Evolutionary conservation across 2,888 invertebrate species (phyloP).

Genomic region (Drosophila tripunctata): DNA sequence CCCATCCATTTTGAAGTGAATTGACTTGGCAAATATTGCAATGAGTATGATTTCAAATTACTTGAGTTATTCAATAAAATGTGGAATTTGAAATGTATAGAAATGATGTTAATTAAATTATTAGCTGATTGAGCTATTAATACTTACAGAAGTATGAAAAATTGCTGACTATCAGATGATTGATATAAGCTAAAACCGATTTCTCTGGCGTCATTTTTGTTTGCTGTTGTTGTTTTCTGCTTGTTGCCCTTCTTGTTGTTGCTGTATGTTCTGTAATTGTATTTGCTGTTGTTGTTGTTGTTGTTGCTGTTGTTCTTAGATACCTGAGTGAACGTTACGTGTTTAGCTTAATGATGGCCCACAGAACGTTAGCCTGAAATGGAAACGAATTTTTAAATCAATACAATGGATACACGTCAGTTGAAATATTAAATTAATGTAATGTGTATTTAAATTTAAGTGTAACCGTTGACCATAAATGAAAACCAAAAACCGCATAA

Average conservation of each 20-base stretch:
- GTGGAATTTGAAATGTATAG: background rate
- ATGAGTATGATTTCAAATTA: background rate
- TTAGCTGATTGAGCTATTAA: background rate
- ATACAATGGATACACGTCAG: conserved; percentile 47
- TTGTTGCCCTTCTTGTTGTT: conserved; percentile 21
- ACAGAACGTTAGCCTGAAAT: conserved; percentile 59
- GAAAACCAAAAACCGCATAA: background rate
- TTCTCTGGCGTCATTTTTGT: conserved; percentile 82
- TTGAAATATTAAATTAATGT: conserved; percentile 2
- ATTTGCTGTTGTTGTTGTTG: conserved; percentile 21
- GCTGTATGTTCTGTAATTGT: conserved; percentile 11
- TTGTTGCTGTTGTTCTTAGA: conserved; percentile 40
- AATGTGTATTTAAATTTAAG: conserved; percentile 1
- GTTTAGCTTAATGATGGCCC: conserved; percentile 73
- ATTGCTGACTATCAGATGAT: conserved; percentile 84
- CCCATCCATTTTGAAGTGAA: background rate
- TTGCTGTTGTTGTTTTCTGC: conserved; percentile 26
- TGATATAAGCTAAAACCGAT: conserved; percentile 82
- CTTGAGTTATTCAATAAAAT: background rate
- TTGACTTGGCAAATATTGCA: background rate
- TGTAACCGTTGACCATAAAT: background rate
- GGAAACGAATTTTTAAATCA: conserved; percentile 57
- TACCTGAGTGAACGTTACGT: conserved; percentile 71
- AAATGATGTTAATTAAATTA: background rate
- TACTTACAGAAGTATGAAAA: conserved; percentile 84